These are phyloP conservation scores for Actinostola sp. DNA, from an alignment of 92 coral and sea anemone species.

Conservation along the genomic window DNA sequence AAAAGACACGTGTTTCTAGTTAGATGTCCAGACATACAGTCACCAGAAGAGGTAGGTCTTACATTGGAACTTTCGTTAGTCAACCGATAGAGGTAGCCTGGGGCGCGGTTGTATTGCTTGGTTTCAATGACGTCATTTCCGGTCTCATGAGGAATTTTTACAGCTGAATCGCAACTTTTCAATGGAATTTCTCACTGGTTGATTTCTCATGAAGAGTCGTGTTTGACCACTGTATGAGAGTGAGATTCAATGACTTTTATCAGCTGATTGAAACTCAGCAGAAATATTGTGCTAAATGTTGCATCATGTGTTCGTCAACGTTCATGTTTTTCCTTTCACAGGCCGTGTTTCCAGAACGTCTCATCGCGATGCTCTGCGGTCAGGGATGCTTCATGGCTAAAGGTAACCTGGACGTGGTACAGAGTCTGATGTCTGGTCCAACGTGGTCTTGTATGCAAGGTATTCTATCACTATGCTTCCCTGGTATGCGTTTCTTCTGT, in stretches of 20 bases:
- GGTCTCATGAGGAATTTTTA: too few relatives aligned
- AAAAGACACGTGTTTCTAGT: neutral
- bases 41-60: neutral
- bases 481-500: too few relatives aligned
- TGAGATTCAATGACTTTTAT: too few relatives aligned
- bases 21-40: neutral
- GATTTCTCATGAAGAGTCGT: neutral
- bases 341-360: slow-evolving; percentile 15
- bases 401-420: slow-evolving; percentile 12
- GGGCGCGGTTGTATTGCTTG: too few relatives aligned
- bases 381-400: slow-evolving; percentile 12
- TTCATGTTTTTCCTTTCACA: neutral
- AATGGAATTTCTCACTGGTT: neutral
- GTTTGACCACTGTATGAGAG: too few relatives aligned
- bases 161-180: neutral
- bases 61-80: too few relatives aligned
- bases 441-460: slow-evolving; percentile 31
- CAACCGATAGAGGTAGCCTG: too few relatives aligned
- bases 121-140: too few relatives aligned
- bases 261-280: too few relatives aligned
- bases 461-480: too few relatives aligned
- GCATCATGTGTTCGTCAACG: neutral
- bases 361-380: slow-evolving; percentile 6
- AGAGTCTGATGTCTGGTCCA: slow-evolving; percentile 3
- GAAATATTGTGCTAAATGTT: neutral